Base-by-base conservation (phyloP, 2,113 vertebrate genomes). In the Acinonyx jubatus region DNA sequence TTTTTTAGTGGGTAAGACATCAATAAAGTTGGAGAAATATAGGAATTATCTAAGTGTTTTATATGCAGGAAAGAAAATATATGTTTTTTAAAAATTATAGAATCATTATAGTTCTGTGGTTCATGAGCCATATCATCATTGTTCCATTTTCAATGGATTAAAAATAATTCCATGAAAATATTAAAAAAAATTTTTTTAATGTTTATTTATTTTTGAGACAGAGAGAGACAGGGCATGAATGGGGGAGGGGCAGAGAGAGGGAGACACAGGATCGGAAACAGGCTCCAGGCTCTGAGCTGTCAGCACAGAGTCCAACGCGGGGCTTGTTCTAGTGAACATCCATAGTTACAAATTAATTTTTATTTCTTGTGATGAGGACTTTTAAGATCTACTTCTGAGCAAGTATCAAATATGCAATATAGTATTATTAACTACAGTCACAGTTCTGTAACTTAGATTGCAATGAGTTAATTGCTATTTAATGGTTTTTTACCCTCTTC, bases 211-310 rank as follows among this genome's bases (percentile, higher is more conserved):
- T 41, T 41, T 41, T 41, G 41, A 41, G 41, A 41, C 41, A 41
- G 1, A 41, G 41, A 41, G 41, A 41, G 41, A 41, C 41, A 41
- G 41, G 6, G 41, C 41, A 41, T 41, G 41, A 41, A 41, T 41
- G 41, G 41, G 41, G 41, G 41, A 41, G 41, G 41, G 41, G 41
- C 5, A 41, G 41, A 41, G 41, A 41, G 41, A 41, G 41, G 41
- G 41, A 41, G 5, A 0, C 41, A 41, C 41, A 41, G 5, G 41
- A 41, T 6, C 0, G 1, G 5, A 41, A 41, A 5, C 41, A 41
- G 41, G 41, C 41, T 41, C 41, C 41, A 41, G 41, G 41, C 41
- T 41, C 41, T 41, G 41, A 41, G 4, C n/a, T n/a, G n/a, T n/a
- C n/a, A n/a, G n/a, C n/a, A n/a, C n/a, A n/a, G n/a, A n/a, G n/a